Base-by-base conservation (phyloP, 2,888 invertebrate species). In the Heteromurus nitidus region DNA sequence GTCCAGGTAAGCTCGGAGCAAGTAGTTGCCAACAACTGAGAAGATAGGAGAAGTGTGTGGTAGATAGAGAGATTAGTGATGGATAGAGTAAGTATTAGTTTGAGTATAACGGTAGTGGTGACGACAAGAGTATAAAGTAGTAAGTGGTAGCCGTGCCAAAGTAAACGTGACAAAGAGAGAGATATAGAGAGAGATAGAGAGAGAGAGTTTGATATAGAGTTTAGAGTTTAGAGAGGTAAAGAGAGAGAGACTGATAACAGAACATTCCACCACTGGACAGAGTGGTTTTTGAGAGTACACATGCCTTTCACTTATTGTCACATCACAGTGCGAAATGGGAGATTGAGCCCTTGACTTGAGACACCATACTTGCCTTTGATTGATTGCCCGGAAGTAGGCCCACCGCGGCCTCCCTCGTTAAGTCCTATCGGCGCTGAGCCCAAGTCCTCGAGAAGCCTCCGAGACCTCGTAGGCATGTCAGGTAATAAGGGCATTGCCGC, bases 401-500 rank as follows among this genome's bases (percentile, higher is more conserved):
- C 77, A 65, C 82, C 82, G 18, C 84, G 77, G 53, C 73, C 77
- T 67, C 75, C 80, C 76, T 82, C 84, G 77, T 74, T 82, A n/a
- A 82, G 84, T 81, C 84, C 84, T 67, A 85, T 85, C 69, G 85
- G 85, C 55, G 83, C 85, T 36, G 85, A 85, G 74, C 90, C 90
- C 80, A 90, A 88, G 87, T 90, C 90, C 87, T 90, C 90, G 60
- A 91, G 88, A 60, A 90, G 88, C 86, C 91, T 91, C 81, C 92
- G 88, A 28, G 91, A 91, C 72, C 91, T 89, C 53, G 90, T 90
- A 47, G 91, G 91, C 89, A 92, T 91, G 88, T 92, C 92, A 58
- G 91, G 91, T 80, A 92, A 89, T 60, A 92, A 88, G 20, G 91
- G 92, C 92, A 92, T 92, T 20, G 91, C 91, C 16, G 91, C 91